A percentile compares a stretch with the other conserved stretches of the same genome.
Conservation (phyloP, 2,888 invertebrate genomes). For the Mycogona germanica region DNA sequence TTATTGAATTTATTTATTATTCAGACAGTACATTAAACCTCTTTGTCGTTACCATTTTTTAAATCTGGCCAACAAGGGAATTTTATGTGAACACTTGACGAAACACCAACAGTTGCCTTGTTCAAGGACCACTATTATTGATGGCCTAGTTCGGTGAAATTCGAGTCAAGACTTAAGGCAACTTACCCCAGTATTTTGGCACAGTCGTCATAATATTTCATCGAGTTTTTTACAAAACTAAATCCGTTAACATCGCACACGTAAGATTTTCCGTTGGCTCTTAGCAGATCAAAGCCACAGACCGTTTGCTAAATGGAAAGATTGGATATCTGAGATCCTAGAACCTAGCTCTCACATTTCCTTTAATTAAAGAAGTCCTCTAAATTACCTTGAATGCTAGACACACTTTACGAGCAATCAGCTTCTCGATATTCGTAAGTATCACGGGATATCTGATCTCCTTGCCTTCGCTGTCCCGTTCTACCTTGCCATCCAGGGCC, state of each 20-base stretch:
- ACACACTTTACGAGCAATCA: slow-evolving; percentile 95
- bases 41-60: background rate
- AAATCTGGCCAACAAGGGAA: background rate
- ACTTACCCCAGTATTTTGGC: slow-evolving; percentile 79
- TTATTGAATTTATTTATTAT: background rate
- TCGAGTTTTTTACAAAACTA: slow-evolving; percentile 98
- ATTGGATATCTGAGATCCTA: background rate
- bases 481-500: slow-evolving; percentile 95
- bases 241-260: slow-evolving; percentile 99
- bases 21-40: background rate
- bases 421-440: slow-evolving; percentile 89
- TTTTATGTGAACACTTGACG: background rate
- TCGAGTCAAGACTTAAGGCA: background rate
- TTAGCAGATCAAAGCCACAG: slow-evolving; percentile 94
- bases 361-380: background rate
- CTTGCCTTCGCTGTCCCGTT: slow-evolving; percentile 88
- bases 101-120: background rate
- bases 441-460: slow-evolving; percentile 99
- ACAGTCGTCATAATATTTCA: slow-evolving; percentile 99
- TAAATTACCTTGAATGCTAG: slow-evolving; percentile 58
- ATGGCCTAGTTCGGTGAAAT: background rate
- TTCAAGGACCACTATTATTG: background rate
- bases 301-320: slow-evolving; percentile 63
- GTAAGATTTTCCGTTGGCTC: slow-evolving; percentile 97
- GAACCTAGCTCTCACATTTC: background rate